These are phyloP conservation scores for Dromius quadrimaculatus DNA, from an alignment of 2,888 invertebrate genomes.

Conservation along the genomic window DNA sequence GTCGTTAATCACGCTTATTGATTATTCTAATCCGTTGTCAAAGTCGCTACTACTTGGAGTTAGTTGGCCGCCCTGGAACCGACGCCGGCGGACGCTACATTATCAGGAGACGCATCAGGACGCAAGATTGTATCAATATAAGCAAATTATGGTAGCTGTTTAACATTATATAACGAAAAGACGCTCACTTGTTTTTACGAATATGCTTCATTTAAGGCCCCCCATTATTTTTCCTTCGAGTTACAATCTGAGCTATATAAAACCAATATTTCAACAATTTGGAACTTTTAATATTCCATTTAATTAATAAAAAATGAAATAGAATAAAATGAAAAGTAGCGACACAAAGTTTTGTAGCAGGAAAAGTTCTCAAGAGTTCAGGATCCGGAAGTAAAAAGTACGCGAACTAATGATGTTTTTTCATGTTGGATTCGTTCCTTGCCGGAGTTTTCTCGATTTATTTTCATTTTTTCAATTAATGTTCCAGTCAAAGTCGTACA, in stretches of 20 bases:
- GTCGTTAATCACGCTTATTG: constrained; percentile 35
- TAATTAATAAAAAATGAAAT: constrained; percentile 35
- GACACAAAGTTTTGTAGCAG: constrained; percentile 15
- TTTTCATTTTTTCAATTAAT: constrained; percentile 32
- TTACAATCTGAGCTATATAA: too few species aligned
- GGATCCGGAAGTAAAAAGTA: neutral
- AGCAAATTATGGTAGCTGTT: neutral
- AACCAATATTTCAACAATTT: constrained; percentile 19
- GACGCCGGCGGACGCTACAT: neutral
- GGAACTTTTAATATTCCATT: constrained; percentile 29
- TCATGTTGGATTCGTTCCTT: constrained; percentile 14
- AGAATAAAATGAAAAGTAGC: constrained; percentile 17
- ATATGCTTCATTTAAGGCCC: too few species aligned
- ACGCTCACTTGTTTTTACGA: too few species aligned
- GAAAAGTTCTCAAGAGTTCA: neutral
- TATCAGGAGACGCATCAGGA: neutral
- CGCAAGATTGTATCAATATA: neutral
- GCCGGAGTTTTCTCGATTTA: neutral
- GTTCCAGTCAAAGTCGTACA: constrained; percentile 1
- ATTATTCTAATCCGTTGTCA: constrained; percentile 36
- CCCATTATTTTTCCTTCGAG: too few species aligned
- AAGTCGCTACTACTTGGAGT: constrained; percentile 17
- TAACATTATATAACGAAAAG: too few species aligned
- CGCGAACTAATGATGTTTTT: constrained; percentile 31
- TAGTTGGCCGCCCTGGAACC: constrained; percentile 13